Evolutionary conservation across 2,113 vertebrate species (phyloP).

Genomic region (Cephalopholis sonnerati): DNA sequence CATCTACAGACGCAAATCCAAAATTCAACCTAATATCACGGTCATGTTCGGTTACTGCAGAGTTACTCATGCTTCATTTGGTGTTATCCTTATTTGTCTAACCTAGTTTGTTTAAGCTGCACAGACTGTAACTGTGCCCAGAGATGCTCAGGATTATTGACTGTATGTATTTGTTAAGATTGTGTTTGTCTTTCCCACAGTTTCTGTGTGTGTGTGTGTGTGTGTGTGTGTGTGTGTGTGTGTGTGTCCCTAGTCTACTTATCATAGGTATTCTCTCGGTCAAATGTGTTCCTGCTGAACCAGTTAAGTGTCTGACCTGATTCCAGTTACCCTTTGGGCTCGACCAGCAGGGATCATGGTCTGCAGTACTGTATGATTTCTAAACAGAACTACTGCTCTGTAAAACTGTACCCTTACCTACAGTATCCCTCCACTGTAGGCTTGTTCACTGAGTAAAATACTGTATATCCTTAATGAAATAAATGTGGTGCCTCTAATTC

Average conservation of each 20-base stretch:
- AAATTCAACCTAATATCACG: no score
- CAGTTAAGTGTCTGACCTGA: background rate
- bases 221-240: background rate
- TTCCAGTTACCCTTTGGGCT: background rate
- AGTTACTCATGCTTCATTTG: background rate
- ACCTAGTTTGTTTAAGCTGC: background rate
- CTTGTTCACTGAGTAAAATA: background rate
- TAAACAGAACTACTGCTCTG: background rate
- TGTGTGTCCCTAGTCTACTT: conserved; percentile 17
- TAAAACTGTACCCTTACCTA: background rate
- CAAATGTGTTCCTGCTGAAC: conserved; percentile 7
- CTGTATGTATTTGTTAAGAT: background rate
- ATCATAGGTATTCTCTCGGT: conserved; percentile 23
- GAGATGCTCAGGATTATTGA: background rate
- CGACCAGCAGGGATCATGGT: background rate
- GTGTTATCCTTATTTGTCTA: background rate
- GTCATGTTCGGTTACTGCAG: background rate
- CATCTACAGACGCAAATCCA: no score
- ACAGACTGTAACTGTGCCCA: background rate
- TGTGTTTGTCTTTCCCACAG: conserved; percentile 52
- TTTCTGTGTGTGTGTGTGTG: conserved; percentile 14
- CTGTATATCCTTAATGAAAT: background rate
- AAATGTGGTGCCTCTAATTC: background rate
- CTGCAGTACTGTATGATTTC: background rate
- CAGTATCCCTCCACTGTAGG: no score